phyloP scores from a whole-genome alignment of 2,888 invertebrate species.

The Cryptus armator region DNA sequence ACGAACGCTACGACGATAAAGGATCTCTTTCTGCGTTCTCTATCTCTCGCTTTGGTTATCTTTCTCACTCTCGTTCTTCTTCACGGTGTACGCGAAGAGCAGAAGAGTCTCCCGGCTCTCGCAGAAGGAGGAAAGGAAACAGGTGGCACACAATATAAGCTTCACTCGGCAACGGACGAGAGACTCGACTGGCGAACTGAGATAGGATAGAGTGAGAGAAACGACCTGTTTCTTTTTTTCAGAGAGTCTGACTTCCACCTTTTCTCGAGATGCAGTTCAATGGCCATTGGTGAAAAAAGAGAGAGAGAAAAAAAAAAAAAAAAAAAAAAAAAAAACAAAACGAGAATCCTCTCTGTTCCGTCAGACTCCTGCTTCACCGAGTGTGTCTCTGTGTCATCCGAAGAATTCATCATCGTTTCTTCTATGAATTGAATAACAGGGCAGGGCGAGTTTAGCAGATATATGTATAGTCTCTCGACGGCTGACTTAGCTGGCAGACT shows the following conservation, averaged over 20 bases:
- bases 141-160: slow-evolving; percentile 76
- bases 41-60: background rate
- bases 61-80: slow-evolving; percentile 29
- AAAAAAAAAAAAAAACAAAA: slow-evolving; percentile 26
- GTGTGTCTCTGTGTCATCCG: slow-evolving; percentile 8
- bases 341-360: slow-evolving; percentile 20
- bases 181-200: slow-evolving; percentile 37
- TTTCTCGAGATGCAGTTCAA: slow-evolving; percentile 66
- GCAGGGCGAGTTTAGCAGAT: background rate
- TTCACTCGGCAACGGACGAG: slow-evolving; percentile 46
- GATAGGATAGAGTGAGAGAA: slow-evolving; percentile 39
- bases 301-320: slow-evolving; percentile 40
- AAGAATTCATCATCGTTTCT: slow-evolving; percentile 50
- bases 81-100: slow-evolving; percentile 1
- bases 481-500: background rate
- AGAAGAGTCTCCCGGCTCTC: slow-evolving; percentile 40
- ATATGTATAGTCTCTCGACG: slow-evolving; percentile 18
- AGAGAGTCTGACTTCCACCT: slow-evolving; percentile 60
- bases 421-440: slow-evolving; percentile 34
- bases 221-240: slow-evolving; percentile 64
- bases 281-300: slow-evolving; percentile 60
- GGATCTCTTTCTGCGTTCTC: slow-evolving; percentile 50
- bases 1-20: slow-evolving; percentile 40
- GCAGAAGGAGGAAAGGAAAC: slow-evolving; percentile 65
- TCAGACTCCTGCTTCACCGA: background rate